phyloP scores from a whole-genome alignment of 1,140 invertebrate species.

The Olivierus martensii region DNA sequence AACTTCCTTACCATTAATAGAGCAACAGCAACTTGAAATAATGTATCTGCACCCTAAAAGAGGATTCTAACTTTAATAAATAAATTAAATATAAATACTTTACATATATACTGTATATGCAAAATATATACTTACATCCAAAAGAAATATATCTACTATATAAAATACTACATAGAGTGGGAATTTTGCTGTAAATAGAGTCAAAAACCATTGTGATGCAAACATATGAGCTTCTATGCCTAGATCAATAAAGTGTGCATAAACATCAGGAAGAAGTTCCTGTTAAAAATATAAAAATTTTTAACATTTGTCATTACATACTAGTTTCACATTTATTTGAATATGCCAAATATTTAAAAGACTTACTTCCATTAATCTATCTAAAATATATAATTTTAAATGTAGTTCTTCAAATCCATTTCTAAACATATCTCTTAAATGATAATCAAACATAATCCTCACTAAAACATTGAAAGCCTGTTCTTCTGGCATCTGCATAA shows the following conservation, averaged over 20 bases:
- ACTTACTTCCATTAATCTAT: slow-evolving; percentile 73
- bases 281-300: neutral
- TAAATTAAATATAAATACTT: neutral
- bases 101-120: neutral
- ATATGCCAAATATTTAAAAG: too few species aligned
- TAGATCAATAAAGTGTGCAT: slow-evolving; percentile 77
- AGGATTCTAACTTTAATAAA: neutral
- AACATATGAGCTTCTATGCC: slow-evolving; percentile 94
- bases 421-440: slow-evolving; percentile 84
- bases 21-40: slow-evolving; percentile 92
- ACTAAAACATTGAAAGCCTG: slow-evolving; percentile 96
- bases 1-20: slow-evolving; percentile 55
- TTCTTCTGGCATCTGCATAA: slow-evolving; percentile 96
- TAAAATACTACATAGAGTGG: slow-evolving; percentile 94
- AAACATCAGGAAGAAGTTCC: slow-evolving; percentile 74
- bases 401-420: slow-evolving; percentile 93
- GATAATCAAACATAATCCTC: slow-evolving; percentile 94
- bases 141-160: slow-evolving; percentile 88
- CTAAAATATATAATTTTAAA: slow-evolving; percentile 89
- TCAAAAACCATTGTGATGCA: slow-evolving; percentile 98
- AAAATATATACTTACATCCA: slow-evolving; percentile 24
- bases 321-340: neutral
- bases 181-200: slow-evolving; percentile 95
- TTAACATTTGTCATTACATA: neutral
- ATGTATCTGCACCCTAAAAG: slow-evolving; percentile 60